phyloP scores from a whole-genome alignment of 2,888 invertebrate genomes.

The Chloroclysta siterata region DNA sequence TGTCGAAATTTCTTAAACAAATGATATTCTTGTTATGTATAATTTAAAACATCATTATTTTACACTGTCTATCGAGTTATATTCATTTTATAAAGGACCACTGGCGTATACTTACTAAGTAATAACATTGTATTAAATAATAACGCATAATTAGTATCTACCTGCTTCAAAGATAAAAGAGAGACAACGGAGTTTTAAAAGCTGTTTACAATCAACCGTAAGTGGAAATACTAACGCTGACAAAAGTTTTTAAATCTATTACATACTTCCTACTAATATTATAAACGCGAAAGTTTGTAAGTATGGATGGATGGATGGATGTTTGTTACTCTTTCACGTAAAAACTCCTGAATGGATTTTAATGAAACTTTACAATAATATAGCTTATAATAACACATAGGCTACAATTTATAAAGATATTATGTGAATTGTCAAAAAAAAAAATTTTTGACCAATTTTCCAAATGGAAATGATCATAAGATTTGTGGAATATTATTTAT shows the following conservation, averaged over 20 bases:
- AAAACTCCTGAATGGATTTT: too few relatives aligned
- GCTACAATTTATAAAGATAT: too few relatives aligned
- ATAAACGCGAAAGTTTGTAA: too few relatives aligned
- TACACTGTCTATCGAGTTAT: constrained; percentile 64
- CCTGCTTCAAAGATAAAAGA: constrained; percentile 78
- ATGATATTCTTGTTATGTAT: constrained; percentile 64
- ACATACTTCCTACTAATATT: too few relatives aligned
- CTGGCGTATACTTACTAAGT: constrained; percentile 67
- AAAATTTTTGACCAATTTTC: too few relatives aligned
- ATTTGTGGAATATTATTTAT: too few relatives aligned
- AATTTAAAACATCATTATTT: constrained; percentile 60
- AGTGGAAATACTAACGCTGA: constrained; percentile 69
- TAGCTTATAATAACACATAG: too few relatives aligned
- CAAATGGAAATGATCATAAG: too few relatives aligned
- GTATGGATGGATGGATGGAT: too few relatives aligned
- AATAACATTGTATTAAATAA: constrained; percentile 82
- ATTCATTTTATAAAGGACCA: constrained; percentile 61
- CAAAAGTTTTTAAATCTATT: constrained; percentile 47
- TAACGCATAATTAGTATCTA: constrained; percentile 81
- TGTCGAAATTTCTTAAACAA: constrained; percentile 59
- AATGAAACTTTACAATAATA: too few relatives aligned
- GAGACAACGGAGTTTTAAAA: constrained; percentile 79
- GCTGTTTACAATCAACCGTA: constrained; percentile 78
- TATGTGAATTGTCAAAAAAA: too few relatives aligned
- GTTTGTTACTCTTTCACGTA: too few relatives aligned